Base-by-base conservation (phyloP, 2,888 invertebrate genomes). In the Leptopterna dolabrata region DNA sequence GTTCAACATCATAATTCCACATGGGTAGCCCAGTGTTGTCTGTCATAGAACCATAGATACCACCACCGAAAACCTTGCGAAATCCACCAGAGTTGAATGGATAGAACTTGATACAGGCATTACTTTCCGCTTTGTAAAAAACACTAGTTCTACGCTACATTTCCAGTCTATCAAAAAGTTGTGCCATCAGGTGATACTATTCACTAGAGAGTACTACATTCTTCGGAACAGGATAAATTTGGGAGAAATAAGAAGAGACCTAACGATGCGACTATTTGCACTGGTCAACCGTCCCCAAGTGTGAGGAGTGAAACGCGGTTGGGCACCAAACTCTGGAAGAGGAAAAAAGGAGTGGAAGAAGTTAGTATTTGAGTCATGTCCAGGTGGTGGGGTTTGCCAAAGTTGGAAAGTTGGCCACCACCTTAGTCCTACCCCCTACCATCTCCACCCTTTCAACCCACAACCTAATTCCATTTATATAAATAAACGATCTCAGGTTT, bases 381-480 rank as follows among this genome's bases (percentile, higher is more conserved):
- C 78, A 78, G 78, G 78, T 78, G 78, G 45, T 45, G 78, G 45
- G 43, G 78, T 47, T 63, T 45, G 45, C 45, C 41, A 78, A 78
- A 78, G 78, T 78, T 78, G 78, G 45, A 45, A 78, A 78, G 43
- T 78, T 78, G 78, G 78, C 78, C 78, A 45, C 78, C 19, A 45
- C 19, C 41, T 43, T 36, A n/a, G n/a, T 11, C 11, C 76, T 41
- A 19, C 78, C 45, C n/a, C 76, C 78, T 19, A 14, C 78, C 78
- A 36, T 27, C 78, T 19, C 19, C 29, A 30, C 36, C 76, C 29
- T 24, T 29, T 36, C 36, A 9, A 24, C 43, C 45, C 24, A 47
- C 78, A 78, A 45, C 78, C 78, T 45, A 78, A 78, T 78, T 78
- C 78, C 78, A 78, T 78, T 78, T 78, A 78, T 78, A 78, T 78